Evolutionary conservation across 2,113 vertebrate genomes (phyloP), one percentile per base, ranked within the genome.

Genomic region (Pteronura brasiliensis): DNA sequence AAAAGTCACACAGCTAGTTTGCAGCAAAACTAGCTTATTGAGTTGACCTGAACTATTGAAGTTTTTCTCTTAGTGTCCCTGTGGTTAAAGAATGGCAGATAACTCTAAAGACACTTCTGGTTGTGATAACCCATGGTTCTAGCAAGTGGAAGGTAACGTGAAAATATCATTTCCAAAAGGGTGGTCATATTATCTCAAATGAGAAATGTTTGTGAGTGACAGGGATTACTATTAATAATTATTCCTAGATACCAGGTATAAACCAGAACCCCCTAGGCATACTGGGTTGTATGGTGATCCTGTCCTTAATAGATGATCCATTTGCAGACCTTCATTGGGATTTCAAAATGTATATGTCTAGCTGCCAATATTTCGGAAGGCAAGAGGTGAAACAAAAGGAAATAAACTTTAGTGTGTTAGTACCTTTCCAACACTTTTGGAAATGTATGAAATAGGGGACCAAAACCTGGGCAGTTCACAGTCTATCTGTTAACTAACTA

Each of bases 401-500:
- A 92, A 88, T 94, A 69, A 94, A 57, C 2, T 63, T 49, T n/a
- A 94, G 14, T n/a, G 25, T 67, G 1, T 47, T 84, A 72, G 20
- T 67, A 83, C 10, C 4, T 81, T 97, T 76, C 34, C 34, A 77
- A 65, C 5, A 71, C 39, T 88, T 93, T 91, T 65, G 44, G 39
- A 96, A 76, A 88, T 39, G 4, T 44, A 34, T 91, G 17, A 93
- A 92, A 76, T n/a, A 95, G 42, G 63, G 17, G 36, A 84, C 29
- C 55, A 94, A 61, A 90, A 96, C 93, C 87, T 82, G 93, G 80
- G 63, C 9, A 94, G 39, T 69, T 89, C 49, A 20, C 23, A 93
- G 21, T 72, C 17, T 61, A 96, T 88, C 81, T 90, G 36, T 72
- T 90, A 90, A 96, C 21, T 94, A 90, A 95, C 31, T 94, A 90